Evolutionary conservation across 2,113 vertebrate genomes (phyloP).

Genomic region (Circaetus cinerascens): DNA sequence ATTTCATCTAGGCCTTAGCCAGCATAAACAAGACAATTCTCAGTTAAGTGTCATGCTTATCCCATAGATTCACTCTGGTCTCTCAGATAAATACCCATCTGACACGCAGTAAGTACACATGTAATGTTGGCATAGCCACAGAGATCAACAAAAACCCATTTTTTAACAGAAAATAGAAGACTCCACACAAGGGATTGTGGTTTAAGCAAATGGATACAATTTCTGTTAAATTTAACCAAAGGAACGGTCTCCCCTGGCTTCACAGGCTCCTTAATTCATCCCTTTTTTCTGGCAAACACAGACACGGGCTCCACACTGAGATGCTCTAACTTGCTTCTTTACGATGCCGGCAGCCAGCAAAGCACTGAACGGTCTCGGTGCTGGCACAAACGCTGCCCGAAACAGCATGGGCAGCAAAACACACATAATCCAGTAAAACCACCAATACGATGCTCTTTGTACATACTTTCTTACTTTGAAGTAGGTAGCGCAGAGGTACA

Average conservation of each 20-base stretch:
- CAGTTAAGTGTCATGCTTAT: background rate
- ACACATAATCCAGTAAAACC: background rate
- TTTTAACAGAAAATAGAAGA: background rate
- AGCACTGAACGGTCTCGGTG: rapidly evolving
- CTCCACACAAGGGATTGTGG: background rate
- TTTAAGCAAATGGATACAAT: background rate
- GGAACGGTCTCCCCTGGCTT: background rate
- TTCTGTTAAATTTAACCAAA: background rate
- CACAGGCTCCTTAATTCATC: background rate
- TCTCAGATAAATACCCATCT: background rate
- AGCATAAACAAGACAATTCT: background rate
- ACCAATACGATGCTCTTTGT: rapidly evolving
- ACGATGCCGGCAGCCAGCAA: background rate
- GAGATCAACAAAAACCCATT: rapidly evolving
- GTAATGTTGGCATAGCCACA: rapidly evolving
- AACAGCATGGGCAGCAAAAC: background rate
- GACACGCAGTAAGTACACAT: rapidly evolving
- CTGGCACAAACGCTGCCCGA: background rate
- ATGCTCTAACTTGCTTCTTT: background rate
- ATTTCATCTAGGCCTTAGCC: background rate
- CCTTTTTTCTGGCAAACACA: background rate
- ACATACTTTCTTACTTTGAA: background rate
- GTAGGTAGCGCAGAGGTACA: rapidly evolving
- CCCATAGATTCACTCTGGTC: background rate
- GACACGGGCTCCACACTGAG: background rate